Base-by-base conservation (phyloP, 23 tunicate genomes). In the Trididemnum miniatum region DNA sequence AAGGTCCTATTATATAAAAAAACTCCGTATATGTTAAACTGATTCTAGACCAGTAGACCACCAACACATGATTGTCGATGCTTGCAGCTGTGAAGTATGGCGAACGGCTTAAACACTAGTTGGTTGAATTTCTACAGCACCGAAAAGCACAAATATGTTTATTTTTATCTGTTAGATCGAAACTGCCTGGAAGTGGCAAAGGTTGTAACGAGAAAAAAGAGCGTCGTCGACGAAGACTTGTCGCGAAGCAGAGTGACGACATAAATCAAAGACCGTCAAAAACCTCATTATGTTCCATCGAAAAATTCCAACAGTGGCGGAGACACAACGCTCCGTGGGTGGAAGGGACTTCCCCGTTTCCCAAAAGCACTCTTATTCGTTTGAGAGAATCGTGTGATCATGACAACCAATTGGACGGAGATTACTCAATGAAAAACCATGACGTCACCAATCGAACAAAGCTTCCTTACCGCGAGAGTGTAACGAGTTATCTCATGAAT, bases 351-450 rank as follows among this genome's bases (percentile, higher is more conserved):
- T 4, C 67, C n/a, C 29, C 26, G 15, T 62, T 12, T n/a, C 67
- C 67, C 26, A 62, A 62, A 62, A 62, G 28, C 67, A 62, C 67
- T 18, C 26, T 62, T 18, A 62, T 62, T 62, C 67, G 67, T 12
- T 24, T 62, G 4, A 24, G n/a, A 62, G n/a, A 26, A 3, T 62
- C 67, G 3, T 62, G 29, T 24, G 67, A 62, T 20, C n/a, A 44
- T 15, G 54, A 7, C 54, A 44, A 44, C 15, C 9, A 44, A 7
- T 9, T 7, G 9, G 15, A 7, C 12, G 54, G 15, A 9, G 12
- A 44, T 7, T 7, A 15, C 15, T 44, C 12, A 9, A 7, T 44
- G 9, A 15, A 44, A 9, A 44, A 44, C 15, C 9, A 44, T 44
- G 54, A 44, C 15, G 54, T 44, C 54, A 44, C 12, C 9, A 44